phyloP scores from a whole-genome alignment of 2,113 vertebrate species.

The Phylloscopus whistleri region DNA sequence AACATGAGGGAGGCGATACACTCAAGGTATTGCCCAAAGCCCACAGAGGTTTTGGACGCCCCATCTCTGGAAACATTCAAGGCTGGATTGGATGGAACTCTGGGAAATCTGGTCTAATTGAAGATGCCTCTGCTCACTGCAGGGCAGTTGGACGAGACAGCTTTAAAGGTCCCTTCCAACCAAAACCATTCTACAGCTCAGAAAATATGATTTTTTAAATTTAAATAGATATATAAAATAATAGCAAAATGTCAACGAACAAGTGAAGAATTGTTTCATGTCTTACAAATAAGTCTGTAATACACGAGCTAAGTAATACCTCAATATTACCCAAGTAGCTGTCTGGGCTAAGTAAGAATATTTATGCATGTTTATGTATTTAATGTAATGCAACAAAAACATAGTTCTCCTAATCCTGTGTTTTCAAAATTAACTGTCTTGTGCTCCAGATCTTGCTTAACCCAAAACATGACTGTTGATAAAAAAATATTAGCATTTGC shows the following conservation, averaged over 20 bases:
- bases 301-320: neutral
- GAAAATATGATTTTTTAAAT: neutral
- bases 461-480: neutral
- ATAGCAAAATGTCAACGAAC: neutral
- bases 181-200: neutral
- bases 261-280: neutral
- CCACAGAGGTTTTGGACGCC: neutral
- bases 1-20: neutral
- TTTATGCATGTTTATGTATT: neutral
- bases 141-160: neutral
- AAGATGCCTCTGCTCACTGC: neutral
- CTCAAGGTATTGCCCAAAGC: neutral
- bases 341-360: neutral
- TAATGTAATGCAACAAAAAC: neutral
- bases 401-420: neutral
- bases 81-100: accelerated
- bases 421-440: neutral
- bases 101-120: neutral
- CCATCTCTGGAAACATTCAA: neutral
- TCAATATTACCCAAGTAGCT: neutral
- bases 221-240: neutral
- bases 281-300: neutral
- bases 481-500: neutral
- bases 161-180: neutral
- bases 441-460: neutral